Evolutionary conservation across 1,140 invertebrate genomes (phyloP), one percentile per base, ranked within the genome.

Genomic region (Drosophila chauvacae): DNA sequence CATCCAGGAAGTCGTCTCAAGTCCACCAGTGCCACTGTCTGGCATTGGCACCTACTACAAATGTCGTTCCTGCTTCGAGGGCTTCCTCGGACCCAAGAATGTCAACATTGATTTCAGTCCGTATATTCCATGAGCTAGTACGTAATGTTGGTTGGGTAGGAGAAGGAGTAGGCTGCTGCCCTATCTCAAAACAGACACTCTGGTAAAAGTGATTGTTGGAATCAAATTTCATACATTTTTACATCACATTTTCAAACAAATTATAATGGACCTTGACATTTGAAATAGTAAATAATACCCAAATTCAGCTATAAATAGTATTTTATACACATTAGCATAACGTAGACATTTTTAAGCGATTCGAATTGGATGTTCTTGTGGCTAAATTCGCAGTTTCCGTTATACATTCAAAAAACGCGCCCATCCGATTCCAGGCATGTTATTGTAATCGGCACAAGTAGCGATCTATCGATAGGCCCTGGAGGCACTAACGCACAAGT

Each of bases 11-110:
- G n/a, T n/a, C n/a, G n/a, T n/a, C n/a, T n/a, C n/a, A n/a, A n/a
- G n/a, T n/a, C n/a, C n/a, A n/a, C n/a, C n/a, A n/a, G n/a, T n/a
- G n/a, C n/a, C n/a, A n/a, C n/a, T n/a, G n/a, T n/a, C n/a, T n/a
- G n/a, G n/a, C n/a, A 95, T 96, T 10, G 97, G 97, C 4, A 92
- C 98, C 42, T 96, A 95, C 81, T 96, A 97, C 91, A 97, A 97
- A 87, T 96, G 96, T 5, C 93, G 93, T 14, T 58, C 68, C 2
- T 94, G 94, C 30, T 97, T 94, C 55, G 97, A 96, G 6, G 97
- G 97, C 11, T 97, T 95, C 86, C 80, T 97, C 0, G 95, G 94
- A 2, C 94, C 95, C 1, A 96, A 96, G 92, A 92, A 97, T 10
- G 95, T 96, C 61, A 97, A 96, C 3, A 97, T 96, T 81, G 94